phyloP scores from a whole-genome alignment of 2,797 vertebrate genomes.

The Myotis daubentonii region DNA sequence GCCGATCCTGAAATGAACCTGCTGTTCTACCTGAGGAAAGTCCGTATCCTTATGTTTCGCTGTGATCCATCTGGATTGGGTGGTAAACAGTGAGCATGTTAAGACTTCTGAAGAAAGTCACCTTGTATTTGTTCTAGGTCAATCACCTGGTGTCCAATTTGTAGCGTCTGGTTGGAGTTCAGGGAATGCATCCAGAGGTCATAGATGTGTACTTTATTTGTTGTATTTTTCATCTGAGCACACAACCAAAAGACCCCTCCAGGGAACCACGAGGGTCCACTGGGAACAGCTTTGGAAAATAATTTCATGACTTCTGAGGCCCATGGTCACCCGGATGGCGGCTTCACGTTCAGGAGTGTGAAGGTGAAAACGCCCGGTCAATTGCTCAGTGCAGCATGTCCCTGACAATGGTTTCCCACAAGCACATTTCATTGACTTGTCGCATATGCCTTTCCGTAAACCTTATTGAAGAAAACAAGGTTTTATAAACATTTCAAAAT shows the following conservation, averaged over 20 bases:
- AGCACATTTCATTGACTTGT: neutral
- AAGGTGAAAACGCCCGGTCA: neutral
- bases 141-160: neutral
- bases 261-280: neutral
- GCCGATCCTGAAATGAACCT: constrained; percentile 91
- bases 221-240: neutral
- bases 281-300: neutral
- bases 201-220: neutral
- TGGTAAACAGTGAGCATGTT: neutral
- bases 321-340: accelerated
- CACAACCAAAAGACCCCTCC: neutral
- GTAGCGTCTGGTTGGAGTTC: neutral
- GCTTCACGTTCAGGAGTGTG: neutral
- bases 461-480: neutral
- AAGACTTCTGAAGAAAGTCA: neutral
- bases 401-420: neutral
- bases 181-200: neutral
- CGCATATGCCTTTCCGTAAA: neutral
- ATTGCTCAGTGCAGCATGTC: neutral
- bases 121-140: neutral
- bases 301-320: neutral
- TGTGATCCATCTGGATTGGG: neutral
- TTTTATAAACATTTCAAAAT: neutral
- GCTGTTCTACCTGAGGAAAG: constrained; percentile 89
- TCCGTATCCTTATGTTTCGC: constrained; percentile 87